Percentiles rank a stretch among this genome's conserved stretches.
These are phyloP conservation scores for Meiosimyza decipiens DNA, from an alignment of 2,888 invertebrate genomes.

Conservation along the genomic window DNA sequence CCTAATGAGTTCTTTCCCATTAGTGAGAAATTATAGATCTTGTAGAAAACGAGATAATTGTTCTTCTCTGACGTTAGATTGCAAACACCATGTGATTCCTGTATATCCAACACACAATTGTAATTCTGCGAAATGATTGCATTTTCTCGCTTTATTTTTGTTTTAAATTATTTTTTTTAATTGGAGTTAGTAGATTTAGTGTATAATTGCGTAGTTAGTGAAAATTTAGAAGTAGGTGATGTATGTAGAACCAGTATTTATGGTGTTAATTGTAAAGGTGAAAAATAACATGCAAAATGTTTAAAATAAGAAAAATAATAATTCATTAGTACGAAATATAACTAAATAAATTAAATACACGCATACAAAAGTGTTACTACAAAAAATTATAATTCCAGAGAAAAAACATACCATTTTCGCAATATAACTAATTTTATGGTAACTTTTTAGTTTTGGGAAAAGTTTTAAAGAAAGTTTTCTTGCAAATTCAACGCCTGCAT, in stretches of 20 bases:
- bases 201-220: slow-evolving; percentile 20
- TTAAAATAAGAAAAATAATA: slow-evolving; percentile 1
- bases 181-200: slow-evolving; percentile 19
- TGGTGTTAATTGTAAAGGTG: slow-evolving; percentile 12
- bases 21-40: slow-evolving; percentile 71
- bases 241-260: slow-evolving; percentile 14
- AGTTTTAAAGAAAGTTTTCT: no score
- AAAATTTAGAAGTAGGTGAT: not conserved
- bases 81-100: slow-evolving; percentile 46
- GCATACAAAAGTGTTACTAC: not conserved
- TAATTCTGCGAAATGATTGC: slow-evolving; percentile 55
- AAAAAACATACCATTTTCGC: no score
- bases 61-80: slow-evolving; percentile 48
- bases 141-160: no score
- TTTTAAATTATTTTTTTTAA: not conserved
- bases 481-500: no score
- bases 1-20: slow-evolving; percentile 73
- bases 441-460: no score
- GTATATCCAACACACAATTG: slow-evolving; percentile 45
- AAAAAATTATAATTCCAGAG: no score
- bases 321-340: not conserved
- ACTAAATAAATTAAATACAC: not conserved
- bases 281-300: slow-evolving; percentile 13
- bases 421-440: no score
- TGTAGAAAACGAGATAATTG: slow-evolving; percentile 45